A percentile compares a stretch with the other conserved stretches of the same genome.
phyloP scores from a whole-genome alignment of 2,888 invertebrate genomes.

The Ferrisia virgata region DNA sequence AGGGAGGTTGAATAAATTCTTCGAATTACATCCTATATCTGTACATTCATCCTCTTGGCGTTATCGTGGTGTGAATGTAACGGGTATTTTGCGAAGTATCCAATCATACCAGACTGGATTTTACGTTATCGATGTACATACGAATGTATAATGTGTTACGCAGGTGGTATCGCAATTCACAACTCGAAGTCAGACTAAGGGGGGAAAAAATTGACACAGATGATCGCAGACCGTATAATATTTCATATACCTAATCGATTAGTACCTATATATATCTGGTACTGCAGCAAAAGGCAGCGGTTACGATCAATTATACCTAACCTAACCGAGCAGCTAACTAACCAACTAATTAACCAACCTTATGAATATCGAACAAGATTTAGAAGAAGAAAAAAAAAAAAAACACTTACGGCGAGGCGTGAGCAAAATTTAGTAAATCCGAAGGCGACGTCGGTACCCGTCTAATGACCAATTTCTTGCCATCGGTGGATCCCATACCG shows the following conservation, averaged over 20 bases:
- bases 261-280: too few species aligned
- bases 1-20: neutral
- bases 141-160: too few species aligned
- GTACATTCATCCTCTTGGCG: neutral
- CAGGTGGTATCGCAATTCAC: too few species aligned
- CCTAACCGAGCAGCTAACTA: too few species aligned
- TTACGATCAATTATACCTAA: too few species aligned
- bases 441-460: constrained; percentile 81
- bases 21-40: neutral
- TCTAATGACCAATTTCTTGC: constrained; percentile 77
- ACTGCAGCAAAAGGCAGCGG: neutral
- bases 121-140: too few species aligned
- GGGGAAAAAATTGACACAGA: too few species aligned
- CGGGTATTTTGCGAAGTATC: neutral
- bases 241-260: neutral
- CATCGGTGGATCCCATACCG: constrained; percentile 85
- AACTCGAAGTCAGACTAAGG: too few species aligned
- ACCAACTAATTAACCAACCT: too few species aligned
- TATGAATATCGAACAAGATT: too few species aligned
- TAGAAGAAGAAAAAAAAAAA: neutral
- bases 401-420: constrained; percentile 73
- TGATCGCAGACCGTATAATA: neutral
- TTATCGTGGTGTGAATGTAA: neutral
- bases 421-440: constrained; percentile 80
- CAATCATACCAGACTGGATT: neutral